Evolutionary conservation across 2,797 vertebrate genomes (phyloP).

Genomic region (Rhinella marina): DNA sequence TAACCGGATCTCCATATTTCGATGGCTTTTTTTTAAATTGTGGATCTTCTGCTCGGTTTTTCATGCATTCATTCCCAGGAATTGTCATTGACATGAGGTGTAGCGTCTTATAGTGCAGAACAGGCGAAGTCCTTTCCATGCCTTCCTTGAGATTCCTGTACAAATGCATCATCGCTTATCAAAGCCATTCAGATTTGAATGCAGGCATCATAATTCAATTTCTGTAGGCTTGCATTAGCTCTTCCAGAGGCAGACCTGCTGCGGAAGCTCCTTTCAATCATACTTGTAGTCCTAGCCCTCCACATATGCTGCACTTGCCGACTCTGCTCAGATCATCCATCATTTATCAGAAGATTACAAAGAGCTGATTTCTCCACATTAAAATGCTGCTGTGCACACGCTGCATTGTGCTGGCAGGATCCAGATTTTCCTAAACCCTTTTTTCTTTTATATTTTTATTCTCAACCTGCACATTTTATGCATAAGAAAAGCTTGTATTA

Average conservation of each 20-base stretch:
- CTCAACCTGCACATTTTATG: slow-evolving; percentile 1
- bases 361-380: slow-evolving; percentile 51
- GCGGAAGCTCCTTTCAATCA: slow-evolving; percentile 48
- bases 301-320: slow-evolving; percentile 45
- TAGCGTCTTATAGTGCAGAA: not conserved
- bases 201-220: slow-evolving; percentile 43
- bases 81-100: not conserved
- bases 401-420: not conserved
- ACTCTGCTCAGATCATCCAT: slow-evolving; percentile 49
- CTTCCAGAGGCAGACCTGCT: slow-evolving; percentile 19
- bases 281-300: slow-evolving; percentile 21
- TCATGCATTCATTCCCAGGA: not conserved
- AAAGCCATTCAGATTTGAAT: slow-evolving; percentile 28
- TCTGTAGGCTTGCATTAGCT: slow-evolving; percentile 48
- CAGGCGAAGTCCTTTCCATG: not conserved
- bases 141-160: not conserved
- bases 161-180: slow-evolving; percentile 44
- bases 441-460: not conserved
- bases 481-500: slow-evolving; percentile 4
- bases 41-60: not conserved
- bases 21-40: not conserved
- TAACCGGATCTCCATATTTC: too few relatives aligned
- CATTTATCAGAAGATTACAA: slow-evolving; percentile 56
- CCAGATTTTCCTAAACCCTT: not conserved
- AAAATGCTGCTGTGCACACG: slow-evolving; percentile 31